Evolutionary conservation across 2,888 invertebrate species (phyloP).

Genomic region (Chrysodeixis includens): DNA sequence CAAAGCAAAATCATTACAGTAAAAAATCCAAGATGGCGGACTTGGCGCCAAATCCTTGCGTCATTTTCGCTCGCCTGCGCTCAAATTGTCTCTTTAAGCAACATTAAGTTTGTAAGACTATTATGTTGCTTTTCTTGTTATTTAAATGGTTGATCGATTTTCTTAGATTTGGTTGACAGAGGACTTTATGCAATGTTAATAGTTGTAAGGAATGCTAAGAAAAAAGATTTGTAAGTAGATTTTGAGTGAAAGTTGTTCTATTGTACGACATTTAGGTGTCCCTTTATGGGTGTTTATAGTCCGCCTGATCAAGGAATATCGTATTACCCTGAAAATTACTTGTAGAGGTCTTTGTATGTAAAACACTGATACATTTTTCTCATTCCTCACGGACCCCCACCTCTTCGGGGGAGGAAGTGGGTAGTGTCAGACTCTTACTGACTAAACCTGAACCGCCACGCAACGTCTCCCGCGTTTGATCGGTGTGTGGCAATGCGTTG

Average conservation of each 20-base stretch:
- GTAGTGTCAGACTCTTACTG: too few relatives aligned
- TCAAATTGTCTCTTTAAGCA: constrained; percentile 45
- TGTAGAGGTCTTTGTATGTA: too few relatives aligned
- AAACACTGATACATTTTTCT: too few relatives aligned
- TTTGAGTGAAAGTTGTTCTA: background rate
- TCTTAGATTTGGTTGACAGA: constrained; percentile 41
- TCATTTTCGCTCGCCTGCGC: constrained; percentile 48
- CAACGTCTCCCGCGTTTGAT: too few relatives aligned
- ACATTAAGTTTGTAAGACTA: constrained; percentile 50
- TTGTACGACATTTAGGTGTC: too few relatives aligned
- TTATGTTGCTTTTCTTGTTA: constrained; percentile 48
- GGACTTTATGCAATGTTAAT: background rate
- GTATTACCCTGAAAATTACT: too few relatives aligned
- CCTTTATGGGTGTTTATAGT: too few relatives aligned
- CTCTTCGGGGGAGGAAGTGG: too few relatives aligned
- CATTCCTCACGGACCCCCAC: too few relatives aligned
- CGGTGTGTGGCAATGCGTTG: too few relatives aligned
- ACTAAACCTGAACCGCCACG: too few relatives aligned
- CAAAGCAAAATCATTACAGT: constrained; percentile 49
- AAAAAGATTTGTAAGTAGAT: background rate
- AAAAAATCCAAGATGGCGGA: constrained; percentile 50
- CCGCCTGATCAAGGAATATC: too few relatives aligned
- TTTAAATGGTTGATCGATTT: constrained; percentile 24
- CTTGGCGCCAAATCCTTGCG: constrained; percentile 60
- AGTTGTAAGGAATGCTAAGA: background rate